Evolutionary conservation across 2,113 vertebrate species (phyloP).

Genomic region (Pedionomus torquatus): DNA sequence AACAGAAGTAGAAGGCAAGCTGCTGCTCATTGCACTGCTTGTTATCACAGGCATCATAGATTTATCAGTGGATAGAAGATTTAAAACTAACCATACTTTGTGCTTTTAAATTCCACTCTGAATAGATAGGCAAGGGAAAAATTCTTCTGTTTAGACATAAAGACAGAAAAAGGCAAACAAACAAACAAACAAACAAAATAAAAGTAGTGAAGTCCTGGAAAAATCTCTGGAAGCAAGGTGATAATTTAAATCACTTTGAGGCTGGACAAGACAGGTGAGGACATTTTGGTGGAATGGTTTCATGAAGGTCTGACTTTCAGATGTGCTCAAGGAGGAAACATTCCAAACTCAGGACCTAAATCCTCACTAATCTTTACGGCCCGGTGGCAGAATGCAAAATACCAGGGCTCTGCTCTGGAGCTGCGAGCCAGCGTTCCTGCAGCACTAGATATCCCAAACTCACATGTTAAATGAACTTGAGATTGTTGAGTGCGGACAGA

Average conservation of each 20-base stretch:
- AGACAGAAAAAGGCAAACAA: not conserved
- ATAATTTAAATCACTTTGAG: not conserved
- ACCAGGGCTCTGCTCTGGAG: fast-evolving
- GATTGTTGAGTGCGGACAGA: not conserved
- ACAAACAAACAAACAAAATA: not conserved
- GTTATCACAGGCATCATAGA: not conserved
- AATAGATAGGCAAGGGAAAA: not conserved
- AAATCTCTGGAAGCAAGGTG: not conserved
- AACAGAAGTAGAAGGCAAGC: not conserved
- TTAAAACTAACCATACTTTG: not conserved
- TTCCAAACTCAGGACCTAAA: not conserved
- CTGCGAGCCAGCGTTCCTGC: not conserved
- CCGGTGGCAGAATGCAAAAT: not conserved
- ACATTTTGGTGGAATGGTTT: not conserved
- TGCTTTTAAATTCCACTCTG: not conserved
- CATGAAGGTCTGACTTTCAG: not conserved
- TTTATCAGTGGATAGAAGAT: not conserved
- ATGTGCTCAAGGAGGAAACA: not conserved
- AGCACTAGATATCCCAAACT: not conserved
- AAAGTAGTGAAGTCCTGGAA: not conserved
- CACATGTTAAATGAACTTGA: not conserved
- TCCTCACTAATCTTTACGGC: not conserved
- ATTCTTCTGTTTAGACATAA: not conserved
- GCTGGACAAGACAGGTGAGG: not conserved
- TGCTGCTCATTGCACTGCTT: not conserved